Conservation (phyloP, 1,140 invertebrate genomes). For the Eupeodes corollae region DNA sequence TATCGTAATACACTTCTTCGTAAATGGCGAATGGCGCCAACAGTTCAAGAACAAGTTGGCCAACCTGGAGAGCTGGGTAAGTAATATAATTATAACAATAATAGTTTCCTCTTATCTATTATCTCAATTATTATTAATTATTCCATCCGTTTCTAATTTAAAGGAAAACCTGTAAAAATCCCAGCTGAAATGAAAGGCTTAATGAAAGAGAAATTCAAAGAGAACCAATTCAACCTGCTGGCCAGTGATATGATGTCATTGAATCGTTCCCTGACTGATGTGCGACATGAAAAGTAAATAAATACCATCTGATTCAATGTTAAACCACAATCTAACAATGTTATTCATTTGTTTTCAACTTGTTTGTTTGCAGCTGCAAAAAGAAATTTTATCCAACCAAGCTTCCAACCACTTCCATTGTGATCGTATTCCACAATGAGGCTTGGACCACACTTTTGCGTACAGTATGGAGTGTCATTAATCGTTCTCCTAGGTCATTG, state of each 20-base stretch:
- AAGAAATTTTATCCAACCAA: conserved; percentile 62
- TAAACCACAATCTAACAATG: conserved; percentile 2
- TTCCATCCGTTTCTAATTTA: conserved; percentile 8
- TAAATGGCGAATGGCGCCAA: conserved; percentile 59
- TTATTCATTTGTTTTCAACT: not conserved
- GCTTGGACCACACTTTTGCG: conserved; percentile 92
- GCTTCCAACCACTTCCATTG: conserved; percentile 81
- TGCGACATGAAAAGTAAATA: conserved; percentile 78
- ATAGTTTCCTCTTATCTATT: not conserved
- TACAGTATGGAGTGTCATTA: conserved; percentile 95
- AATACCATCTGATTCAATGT: not conserved
- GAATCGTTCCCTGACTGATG: conserved; percentile 90
- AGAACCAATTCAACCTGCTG: conserved; percentile 97
- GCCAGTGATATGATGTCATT: conserved; percentile 96
- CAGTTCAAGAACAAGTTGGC: conserved; percentile 53
- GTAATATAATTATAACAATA: conserved; percentile 4
- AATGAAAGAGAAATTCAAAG: conserved; percentile 91
- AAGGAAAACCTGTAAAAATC: conserved; percentile 70
- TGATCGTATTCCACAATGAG: conserved; percentile 97
- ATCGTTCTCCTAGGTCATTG: conserved; percentile 74
- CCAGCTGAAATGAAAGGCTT: conserved; percentile 69
- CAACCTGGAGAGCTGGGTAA: conserved; percentile 77
- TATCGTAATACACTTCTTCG: conserved; percentile 42
- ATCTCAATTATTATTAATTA: not conserved
- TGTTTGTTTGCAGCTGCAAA: conserved; percentile 55